These are phyloP conservation scores for Seira sanloemensis DNA, from an alignment of 2,888 invertebrate genomes.

Conservation along the genomic window DNA sequence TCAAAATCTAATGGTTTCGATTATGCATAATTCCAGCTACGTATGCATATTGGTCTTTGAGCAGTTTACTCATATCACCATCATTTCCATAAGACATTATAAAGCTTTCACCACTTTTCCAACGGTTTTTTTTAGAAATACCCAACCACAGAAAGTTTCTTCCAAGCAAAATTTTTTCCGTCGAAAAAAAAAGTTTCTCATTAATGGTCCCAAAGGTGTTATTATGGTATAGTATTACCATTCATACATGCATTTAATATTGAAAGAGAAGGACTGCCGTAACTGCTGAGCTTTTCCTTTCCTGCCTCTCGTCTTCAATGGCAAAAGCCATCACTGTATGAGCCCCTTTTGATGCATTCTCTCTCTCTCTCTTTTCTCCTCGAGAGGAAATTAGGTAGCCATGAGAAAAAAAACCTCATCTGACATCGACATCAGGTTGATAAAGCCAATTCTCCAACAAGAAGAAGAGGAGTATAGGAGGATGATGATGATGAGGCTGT, in stretches of 20 bases:
- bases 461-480: neutral
- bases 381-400: neutral
- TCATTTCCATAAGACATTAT: neutral
- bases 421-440: conserved; percentile 47
- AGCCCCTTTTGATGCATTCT: neutral
- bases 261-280: conserved; percentile 9
- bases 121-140: neutral
- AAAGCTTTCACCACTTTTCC: neutral
- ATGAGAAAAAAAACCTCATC: conserved; percentile 13
- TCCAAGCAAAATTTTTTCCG: neutral
- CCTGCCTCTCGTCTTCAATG: conserved; percentile 13
- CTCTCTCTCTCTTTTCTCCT: conserved; percentile 6
- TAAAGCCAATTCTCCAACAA: conserved; percentile 40
- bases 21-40: no score
- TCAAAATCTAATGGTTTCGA: no score
- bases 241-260: no score
- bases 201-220: conserved; percentile 70
- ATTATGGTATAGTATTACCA: conserved; percentile 51
- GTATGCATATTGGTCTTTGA: no score
- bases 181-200: conserved; percentile 63
- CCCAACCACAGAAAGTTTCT: neutral
- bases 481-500: conserved; percentile 10
- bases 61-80: neutral
- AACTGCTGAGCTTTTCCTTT: conserved; percentile 52
- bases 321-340: neutral